phyloP scores from a whole-genome alignment of 2,797 vertebrate species.

The Emys orbicularis region DNA sequence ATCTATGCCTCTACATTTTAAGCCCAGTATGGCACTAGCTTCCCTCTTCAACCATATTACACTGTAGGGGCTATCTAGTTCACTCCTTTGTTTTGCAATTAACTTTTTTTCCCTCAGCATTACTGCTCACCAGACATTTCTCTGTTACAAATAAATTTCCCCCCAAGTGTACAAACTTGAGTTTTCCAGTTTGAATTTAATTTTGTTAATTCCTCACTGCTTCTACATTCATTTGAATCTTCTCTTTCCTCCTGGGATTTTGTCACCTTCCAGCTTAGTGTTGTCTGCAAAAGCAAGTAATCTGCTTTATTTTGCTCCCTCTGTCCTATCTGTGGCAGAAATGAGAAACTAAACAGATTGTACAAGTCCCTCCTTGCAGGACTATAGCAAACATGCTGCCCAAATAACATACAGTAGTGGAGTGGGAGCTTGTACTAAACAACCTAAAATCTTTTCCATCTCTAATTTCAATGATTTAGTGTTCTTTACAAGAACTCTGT shows the following conservation, averaged over 20 bases:
- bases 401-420: background rate
- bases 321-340: background rate
- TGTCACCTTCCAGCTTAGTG: background rate
- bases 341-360: background rate
- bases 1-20: background rate
- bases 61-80: background rate
- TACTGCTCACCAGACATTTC: background rate
- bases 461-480: background rate
- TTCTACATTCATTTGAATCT: background rate
- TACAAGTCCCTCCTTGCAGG: rapidly evolving
- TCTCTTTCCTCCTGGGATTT: background rate
- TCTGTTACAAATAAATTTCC: background rate
- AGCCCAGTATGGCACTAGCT: background rate
- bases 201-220: background rate
- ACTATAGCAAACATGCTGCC: background rate
- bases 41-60: background rate
- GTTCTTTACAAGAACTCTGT: background rate
- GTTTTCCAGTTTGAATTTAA: background rate
- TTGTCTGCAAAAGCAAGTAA: background rate
- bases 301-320: background rate
- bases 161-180: background rate
- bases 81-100: background rate
- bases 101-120: background rate
- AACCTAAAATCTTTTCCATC: background rate
- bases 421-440: background rate